These are phyloP conservation scores for Corythornis cristatus DNA, from an alignment of 2,113 vertebrate species.

Conservation along the genomic window DNA sequence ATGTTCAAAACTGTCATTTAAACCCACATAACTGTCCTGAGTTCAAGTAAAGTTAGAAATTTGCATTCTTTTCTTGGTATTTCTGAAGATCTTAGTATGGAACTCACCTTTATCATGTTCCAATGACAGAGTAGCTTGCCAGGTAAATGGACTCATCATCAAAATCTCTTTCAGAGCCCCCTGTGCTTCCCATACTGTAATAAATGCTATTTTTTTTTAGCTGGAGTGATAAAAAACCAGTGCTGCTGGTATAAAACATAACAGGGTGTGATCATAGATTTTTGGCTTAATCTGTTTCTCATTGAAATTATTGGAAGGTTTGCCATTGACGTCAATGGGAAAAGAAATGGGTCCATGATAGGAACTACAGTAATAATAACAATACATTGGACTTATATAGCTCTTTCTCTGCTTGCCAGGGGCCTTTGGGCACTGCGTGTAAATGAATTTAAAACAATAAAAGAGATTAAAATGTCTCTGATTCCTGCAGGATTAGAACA, in stretches of 20 bases:
- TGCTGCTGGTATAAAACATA: background rate
- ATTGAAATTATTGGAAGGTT: slow-evolving; percentile 50
- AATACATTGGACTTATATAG: slow-evolving; percentile 26
- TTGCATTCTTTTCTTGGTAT: background rate
- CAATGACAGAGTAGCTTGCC: background rate
- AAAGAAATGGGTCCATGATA: background rate
- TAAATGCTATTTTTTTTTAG: background rate
- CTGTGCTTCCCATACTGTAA: background rate
- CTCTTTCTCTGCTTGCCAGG: background rate
- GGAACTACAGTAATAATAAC: slow-evolving; percentile 34
- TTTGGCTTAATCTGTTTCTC: slow-evolving; percentile 37
- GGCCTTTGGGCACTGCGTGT: slow-evolving; percentile 30
- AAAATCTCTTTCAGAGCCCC: background rate
- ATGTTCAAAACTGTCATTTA: background rate
- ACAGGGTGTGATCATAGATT: slow-evolving; percentile 19
- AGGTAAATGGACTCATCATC: background rate
- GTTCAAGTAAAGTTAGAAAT: background rate
- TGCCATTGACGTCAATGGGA: slow-evolving; percentile 52
- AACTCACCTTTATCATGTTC: background rate
- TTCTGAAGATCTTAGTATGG: background rate
- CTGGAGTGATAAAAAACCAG: background rate
- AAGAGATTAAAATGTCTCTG: slow-evolving; percentile 32
- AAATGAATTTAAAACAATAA: slow-evolving; percentile 29
- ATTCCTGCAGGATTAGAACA: slow-evolving; percentile 27
- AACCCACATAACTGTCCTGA: background rate